These are phyloP conservation scores for Hystrix cristata DNA, from an alignment of 2,113 vertebrate species.

Conservation along the genomic window DNA sequence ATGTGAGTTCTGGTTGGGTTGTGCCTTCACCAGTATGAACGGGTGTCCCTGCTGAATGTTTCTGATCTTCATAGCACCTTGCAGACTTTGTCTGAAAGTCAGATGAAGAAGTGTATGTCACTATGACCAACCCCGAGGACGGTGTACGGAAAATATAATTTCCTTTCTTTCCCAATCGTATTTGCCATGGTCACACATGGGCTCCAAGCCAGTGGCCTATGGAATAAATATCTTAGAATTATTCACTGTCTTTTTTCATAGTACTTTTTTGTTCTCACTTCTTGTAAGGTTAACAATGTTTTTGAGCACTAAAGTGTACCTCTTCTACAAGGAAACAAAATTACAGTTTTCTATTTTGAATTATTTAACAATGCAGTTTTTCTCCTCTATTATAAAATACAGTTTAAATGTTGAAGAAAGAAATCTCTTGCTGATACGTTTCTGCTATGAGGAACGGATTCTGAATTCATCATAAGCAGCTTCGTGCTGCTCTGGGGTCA, in stretches of 20 bases:
- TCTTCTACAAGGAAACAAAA: not conserved
- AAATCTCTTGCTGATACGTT: not conserved
- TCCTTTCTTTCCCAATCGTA: fast-evolving
- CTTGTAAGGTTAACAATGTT: fast-evolving
- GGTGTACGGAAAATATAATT: not conserved
- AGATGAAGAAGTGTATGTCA: fast-evolving
- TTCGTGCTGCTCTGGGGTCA: too few relatives aligned
- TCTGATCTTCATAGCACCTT: not conserved
- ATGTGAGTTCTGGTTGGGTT: too few relatives aligned
- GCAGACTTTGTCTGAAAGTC: not conserved
- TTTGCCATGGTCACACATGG: fast-evolving
- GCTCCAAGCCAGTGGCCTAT: fast-evolving
- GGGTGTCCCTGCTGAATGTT: fast-evolving
- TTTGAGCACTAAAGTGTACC: not conserved
- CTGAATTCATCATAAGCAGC: not conserved
- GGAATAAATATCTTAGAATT: fast-evolving
- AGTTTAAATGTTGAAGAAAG: not conserved
- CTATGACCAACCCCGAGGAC: fast-evolving
- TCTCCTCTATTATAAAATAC: not conserved
- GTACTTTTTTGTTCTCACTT: too few relatives aligned
- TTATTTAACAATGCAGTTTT: not conserved
- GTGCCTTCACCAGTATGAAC: fast-evolving
- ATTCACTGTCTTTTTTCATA: fast-evolving
- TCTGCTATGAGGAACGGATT: not conserved
- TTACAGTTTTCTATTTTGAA: not conserved